A percentile compares a stretch with the other conserved stretches of the same genome.
These are phyloP conservation scores for Drosophila elegans DNA, from an alignment of 1,140 invertebrate species.

Conservation along the genomic window DNA sequence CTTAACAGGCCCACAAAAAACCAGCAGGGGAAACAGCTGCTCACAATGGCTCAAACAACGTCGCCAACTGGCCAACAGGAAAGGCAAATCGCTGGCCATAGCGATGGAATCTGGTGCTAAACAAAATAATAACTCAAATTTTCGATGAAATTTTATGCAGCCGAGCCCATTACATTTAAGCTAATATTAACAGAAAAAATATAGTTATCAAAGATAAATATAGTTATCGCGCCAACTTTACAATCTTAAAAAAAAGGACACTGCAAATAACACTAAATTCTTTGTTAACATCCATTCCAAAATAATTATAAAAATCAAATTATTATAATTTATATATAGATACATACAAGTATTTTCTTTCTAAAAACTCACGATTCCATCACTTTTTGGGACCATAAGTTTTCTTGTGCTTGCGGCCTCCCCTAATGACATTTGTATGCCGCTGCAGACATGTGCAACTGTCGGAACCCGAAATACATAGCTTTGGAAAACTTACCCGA, in stretches of 20 bases:
- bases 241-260: no score
- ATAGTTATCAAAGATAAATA: no score
- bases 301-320: no score
- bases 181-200: background rate
- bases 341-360: no score
- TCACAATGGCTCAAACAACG: slow-evolving; percentile 68
- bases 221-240: no score
- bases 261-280: no score
- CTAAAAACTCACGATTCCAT: slow-evolving; percentile 24
- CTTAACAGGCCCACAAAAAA: slow-evolving; percentile 75
- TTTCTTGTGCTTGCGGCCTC: slow-evolving; percentile 38
- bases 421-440: slow-evolving; percentile 74
- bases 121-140: no score
- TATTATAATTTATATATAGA: no score
- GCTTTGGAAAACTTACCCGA: slow-evolving; percentile 18
- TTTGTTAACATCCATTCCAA: no score
- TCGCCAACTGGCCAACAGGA: slow-evolving; percentile 49
- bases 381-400: slow-evolving; percentile 25
- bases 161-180: no score
- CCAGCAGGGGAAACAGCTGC: slow-evolving; percentile 66
- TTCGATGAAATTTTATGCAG: no score
- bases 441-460: slow-evolving; percentile 57
- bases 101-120: slow-evolving; percentile 37
- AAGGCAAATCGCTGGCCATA: slow-evolving; percentile 45
- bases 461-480: slow-evolving; percentile 42